phyloP scores from a whole-genome alignment of 1,140 invertebrate genomes.

The Hycleus phaleratus region DNA sequence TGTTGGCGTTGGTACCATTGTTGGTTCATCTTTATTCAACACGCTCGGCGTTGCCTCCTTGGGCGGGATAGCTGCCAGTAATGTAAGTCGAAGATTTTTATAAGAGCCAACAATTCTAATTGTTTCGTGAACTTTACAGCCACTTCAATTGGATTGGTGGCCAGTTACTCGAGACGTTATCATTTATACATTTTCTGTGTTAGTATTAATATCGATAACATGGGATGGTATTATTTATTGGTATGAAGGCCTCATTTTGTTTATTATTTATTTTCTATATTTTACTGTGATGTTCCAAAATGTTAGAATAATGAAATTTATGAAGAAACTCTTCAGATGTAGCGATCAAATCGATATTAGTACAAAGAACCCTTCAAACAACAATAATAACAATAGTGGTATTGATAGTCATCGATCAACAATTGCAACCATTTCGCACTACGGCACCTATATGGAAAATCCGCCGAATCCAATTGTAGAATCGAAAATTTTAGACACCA shows the following conservation, averaged over 20 bases:
- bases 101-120: neutral
- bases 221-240: conserved; percentile 73
- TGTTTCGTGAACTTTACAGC: conserved; percentile 46
- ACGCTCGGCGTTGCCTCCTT: conserved; percentile 77
- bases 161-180: conserved; percentile 77
- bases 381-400: neutral
- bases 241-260: conserved; percentile 64
- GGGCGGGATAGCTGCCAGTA: conserved; percentile 65
- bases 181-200: conserved; percentile 73
- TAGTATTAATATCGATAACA: conserved; percentile 65
- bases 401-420: neutral
- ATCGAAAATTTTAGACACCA: neutral
- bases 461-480: neutral
- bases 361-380: neutral
- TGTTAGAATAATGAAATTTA: conserved; percentile 37
- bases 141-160: conserved; percentile 73
- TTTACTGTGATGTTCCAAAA: conserved; percentile 55
- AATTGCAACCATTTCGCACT: neutral
- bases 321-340: conserved; percentile 10
- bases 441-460: conserved; percentile 14
- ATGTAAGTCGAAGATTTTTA: conserved; percentile 44
- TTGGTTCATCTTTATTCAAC: conserved; percentile 84
- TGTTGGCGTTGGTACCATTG: conserved; percentile 77
- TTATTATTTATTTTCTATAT: conserved; percentile 62
- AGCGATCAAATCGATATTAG: neutral